These are phyloP conservation scores for Carapus acus DNA, from an alignment of 2,797 vertebrate species.

Conservation along the genomic window DNA sequence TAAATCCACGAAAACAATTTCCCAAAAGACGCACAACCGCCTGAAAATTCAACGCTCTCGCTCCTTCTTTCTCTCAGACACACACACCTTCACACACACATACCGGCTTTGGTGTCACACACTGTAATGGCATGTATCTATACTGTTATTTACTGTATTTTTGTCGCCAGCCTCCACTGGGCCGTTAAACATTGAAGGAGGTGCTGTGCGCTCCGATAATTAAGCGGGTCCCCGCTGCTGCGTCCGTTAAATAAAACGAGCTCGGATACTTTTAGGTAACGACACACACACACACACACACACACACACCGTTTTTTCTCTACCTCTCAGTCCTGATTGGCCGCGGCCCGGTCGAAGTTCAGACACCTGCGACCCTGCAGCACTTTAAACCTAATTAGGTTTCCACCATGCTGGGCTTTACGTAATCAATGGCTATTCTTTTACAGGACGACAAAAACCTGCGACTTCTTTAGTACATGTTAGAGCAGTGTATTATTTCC, in stretches of 20 bases:
- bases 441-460: not conserved
- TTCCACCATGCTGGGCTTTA: not conserved
- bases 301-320: no score
- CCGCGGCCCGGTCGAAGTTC: not conserved
- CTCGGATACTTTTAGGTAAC: not conserved
- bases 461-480: no score
- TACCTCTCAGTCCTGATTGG: not conserved
- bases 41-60: no score
- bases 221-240: not conserved
- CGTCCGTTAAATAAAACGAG: not conserved
- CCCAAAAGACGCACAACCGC: no score
- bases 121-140: not conserved
- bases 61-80: no score
- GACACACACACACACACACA: no score
- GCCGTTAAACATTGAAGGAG: not conserved
- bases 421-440: not conserved
- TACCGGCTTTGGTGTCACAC: not conserved
- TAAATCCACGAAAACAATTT: no score
- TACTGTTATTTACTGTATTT: conserved; percentile 1
- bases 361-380: not conserved
- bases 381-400: not conserved
- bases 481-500: not conserved
- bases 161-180: not conserved
- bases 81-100: no score
- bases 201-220: not conserved